Percentiles rank a stretch among this genome's conserved stretches.
Conservation (phyloP, 2,113 vertebrate species). For the Corynorhinus townsendii region DNA sequence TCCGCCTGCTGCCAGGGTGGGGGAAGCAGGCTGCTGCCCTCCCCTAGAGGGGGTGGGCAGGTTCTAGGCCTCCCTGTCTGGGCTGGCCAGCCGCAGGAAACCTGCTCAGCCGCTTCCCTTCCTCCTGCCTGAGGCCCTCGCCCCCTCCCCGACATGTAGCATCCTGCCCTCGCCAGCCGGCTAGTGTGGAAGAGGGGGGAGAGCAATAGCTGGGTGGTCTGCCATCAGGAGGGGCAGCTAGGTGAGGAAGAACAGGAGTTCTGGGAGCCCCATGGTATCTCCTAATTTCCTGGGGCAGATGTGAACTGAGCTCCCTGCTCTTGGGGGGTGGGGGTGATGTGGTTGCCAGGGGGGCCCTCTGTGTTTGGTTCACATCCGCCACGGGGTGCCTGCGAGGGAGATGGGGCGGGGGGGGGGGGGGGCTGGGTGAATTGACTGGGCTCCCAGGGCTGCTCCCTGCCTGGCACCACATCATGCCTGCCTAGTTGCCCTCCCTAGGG, state of each 20-base stretch:
- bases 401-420: neutral
- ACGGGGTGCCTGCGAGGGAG: constrained; percentile 2
- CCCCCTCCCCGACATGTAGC: neutral
- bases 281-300: neutral
- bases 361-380: constrained; percentile 46
- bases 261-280: neutral
- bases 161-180: neutral
- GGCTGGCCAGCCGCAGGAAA: constrained; percentile 21
- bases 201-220: constrained; percentile 22
- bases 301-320: neutral
- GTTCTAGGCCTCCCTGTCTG: neutral
- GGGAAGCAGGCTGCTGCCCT: constrained; percentile 16
- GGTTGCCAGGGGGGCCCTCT: neutral
- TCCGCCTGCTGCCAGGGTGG: constrained; percentile 27
- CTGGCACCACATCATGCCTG: constrained; percentile 43
- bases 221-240: fast-evolving
- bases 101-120: constrained; percentile 14
- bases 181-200: neutral
- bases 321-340: neutral
- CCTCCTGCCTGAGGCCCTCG: neutral
- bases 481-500: constrained; percentile 21
- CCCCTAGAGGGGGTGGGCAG: constrained; percentile 8
- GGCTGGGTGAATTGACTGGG: constrained; percentile 29
- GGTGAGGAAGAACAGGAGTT: neutral
- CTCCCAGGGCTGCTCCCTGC: constrained; percentile 33